Base-by-base conservation (phyloP, 1,140 invertebrate species). In the Eubasilissa regina region DNA sequence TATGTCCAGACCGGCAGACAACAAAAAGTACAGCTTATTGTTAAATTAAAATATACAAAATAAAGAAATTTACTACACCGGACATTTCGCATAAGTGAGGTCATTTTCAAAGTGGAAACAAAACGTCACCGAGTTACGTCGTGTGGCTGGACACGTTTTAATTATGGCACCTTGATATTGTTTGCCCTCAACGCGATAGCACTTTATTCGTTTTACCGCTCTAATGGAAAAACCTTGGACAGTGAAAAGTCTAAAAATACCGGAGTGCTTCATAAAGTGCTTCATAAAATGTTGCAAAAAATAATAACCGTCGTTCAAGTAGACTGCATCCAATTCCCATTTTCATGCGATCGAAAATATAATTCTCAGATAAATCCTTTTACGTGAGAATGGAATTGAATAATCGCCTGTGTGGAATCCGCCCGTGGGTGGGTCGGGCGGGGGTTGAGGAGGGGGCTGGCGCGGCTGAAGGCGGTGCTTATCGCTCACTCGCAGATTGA, bases 401-500 rank as follows among this genome's bases (percentile, higher is more conserved):
- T 74, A 74, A 56, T 74, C 72, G 72, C 51, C 72, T 56, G 55
- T 56, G 72, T 58, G 51, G 55, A 56, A 58, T 58, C 72, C 48
- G 11, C 48, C 53, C 44, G 53, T n/a, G 51, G 51, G 53, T 7
- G 15, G 68, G 48, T 25, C n/a, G 70, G 68, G 12, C 43, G 68
- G 80, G 45, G 43, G 70, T 8, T 48, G 62, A 45, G 60, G 78
- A 48, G 15, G 60, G 60, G 47, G 58, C 44, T 13, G 53, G n/a
- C 48, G 48, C 15, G 56, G 78, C 66, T 79, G 78, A 82, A 79
- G 81, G 78, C 74, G 81, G 75, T 74, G 70, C 81, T 83, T 83
- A 83, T 83, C 81, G 81, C 81, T 83, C 79, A 83, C 81, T 83
- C 79, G 81, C 81, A 83, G 81, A 83, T 83, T 83, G 81, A 83